Evolutionary conservation across 2,888 invertebrate species (phyloP).

Genomic region (Synergus itoensis): DNA sequence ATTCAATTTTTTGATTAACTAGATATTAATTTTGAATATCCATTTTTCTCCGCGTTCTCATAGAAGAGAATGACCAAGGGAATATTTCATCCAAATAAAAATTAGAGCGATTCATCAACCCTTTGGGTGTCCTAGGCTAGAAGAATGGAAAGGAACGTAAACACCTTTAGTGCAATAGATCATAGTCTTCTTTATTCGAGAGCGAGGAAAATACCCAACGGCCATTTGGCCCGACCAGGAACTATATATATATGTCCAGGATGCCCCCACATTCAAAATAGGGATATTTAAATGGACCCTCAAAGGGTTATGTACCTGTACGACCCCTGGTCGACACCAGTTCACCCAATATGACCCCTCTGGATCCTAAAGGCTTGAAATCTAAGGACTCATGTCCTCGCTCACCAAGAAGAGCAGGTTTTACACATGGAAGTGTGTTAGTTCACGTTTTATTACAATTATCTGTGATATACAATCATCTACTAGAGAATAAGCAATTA

Average conservation of each 20-base stretch:
- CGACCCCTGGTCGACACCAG: slow-evolving; percentile 67
- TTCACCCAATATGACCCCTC: slow-evolving; percentile 35
- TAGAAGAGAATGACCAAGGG: neutral
- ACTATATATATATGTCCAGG: slow-evolving; percentile 9
- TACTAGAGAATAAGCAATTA: neutral
- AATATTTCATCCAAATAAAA: neutral
- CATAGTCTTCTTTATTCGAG: slow-evolving; percentile 27
- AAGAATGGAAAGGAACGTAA: slow-evolving; percentile 18
- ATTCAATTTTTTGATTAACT: too few species aligned
- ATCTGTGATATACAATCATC: neutral
- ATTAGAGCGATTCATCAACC: slow-evolving; percentile 36
- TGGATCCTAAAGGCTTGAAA: slow-evolving; percentile 19
- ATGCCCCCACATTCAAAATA: slow-evolving; percentile 31
- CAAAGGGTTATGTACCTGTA: slow-evolving; percentile 75
- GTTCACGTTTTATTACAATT: neutral
- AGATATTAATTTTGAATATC: too few species aligned
- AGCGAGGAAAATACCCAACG: slow-evolving; percentile 37
- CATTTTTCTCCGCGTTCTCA: too few species aligned
- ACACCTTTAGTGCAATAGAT: slow-evolving; percentile 37
- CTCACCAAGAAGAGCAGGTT: slow-evolving; percentile 14
- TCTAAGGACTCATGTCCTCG: neutral
- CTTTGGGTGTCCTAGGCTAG: neutral
- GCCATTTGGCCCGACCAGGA: slow-evolving; percentile 21
- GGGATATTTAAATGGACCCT: slow-evolving; percentile 70
- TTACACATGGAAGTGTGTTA: neutral